Evolutionary conservation across 2,888 invertebrate genomes (phyloP).

Genomic region (Acanthosepion pharaonis): DNA sequence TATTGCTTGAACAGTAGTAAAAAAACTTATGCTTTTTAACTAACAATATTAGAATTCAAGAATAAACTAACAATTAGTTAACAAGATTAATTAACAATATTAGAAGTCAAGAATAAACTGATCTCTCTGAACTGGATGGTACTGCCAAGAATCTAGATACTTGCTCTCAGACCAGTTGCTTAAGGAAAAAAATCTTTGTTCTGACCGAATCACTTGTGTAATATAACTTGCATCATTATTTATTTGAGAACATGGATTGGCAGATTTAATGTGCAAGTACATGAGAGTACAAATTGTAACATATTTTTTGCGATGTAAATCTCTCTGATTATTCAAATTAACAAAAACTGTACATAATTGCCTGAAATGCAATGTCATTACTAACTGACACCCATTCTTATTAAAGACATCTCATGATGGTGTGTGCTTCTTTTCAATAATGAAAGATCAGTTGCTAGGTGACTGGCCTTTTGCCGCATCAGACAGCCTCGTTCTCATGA

Average conservation of each 20-base stretch:
- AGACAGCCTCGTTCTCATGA: not conserved
- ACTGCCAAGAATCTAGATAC: not conserved
- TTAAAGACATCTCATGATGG: not conserved
- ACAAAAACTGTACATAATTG: not conserved
- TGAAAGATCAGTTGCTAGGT: not conserved
- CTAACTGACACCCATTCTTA: not conserved
- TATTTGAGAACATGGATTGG: not conserved
- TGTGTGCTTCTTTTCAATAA: not conserved
- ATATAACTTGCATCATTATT: not conserved
- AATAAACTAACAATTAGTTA: too few relatives aligned
- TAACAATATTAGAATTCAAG: too few relatives aligned
- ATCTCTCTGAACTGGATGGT: not conserved
- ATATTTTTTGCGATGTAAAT: not conserved
- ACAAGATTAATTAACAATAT: too few relatives aligned
- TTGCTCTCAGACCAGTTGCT: not conserved
- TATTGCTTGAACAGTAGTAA: too few relatives aligned
- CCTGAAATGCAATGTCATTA: not conserved
- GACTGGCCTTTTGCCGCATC: not conserved
- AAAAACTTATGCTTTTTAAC: too few relatives aligned
- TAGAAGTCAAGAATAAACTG: not conserved
- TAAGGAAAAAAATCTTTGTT: not conserved
- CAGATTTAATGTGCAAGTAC: not conserved
- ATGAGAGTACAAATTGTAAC: too few relatives aligned
- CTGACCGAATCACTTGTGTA: not conserved
- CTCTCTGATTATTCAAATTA: not conserved